Evolutionary conservation across 2,113 vertebrate species (phyloP), one percentile per base, ranked within the genome.

Genomic region (Zapornia atra): DNA sequence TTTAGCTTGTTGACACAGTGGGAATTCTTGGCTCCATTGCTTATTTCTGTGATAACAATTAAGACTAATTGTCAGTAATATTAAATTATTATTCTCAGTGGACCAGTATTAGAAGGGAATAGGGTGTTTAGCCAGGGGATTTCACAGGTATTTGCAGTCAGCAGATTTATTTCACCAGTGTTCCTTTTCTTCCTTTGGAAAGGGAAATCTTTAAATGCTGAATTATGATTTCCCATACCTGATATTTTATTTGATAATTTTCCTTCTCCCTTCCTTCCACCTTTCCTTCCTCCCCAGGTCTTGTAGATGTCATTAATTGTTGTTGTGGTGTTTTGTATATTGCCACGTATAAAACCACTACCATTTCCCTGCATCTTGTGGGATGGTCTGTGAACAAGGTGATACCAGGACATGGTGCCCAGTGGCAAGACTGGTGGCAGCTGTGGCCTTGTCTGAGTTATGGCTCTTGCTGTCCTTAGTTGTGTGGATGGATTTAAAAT

Each of bases 341-440:
- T 56, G n/a, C 38, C 0, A 6, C 54, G 60, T 48, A 31, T 24
- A 15, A 54, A 71, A 72, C 51, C 73, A 3, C 28, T n/a, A 0
- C 14, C 24, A 0, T 29, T 36, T 20, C 14, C 3, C 1, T 34
- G 36, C 24, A 5, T 66, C 57, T 65, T 15, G 29, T 18, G 69
- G 33, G 85, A 7, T 0, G 6, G 25, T 33, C 33, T 9, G 3
- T 29, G 48, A n/a, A 12, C 13, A 36, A 15, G 44, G 15, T 24
- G 36, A 7, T 33, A 2, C 2, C 29, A 63, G 25, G 22, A 29
- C 4, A 0, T 22, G 60, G 29, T 5, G 6, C 44, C 16, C 46
- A 4, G 21, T 51, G 77, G 20, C 33, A 5, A 21, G 33, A 64
- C 56, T 1, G 6, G 3, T 48, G 44, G 59, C 51, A 20, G 46